Conservation (phyloP, 2,888 invertebrate species). For the Dryobotodes eremita region DNA sequence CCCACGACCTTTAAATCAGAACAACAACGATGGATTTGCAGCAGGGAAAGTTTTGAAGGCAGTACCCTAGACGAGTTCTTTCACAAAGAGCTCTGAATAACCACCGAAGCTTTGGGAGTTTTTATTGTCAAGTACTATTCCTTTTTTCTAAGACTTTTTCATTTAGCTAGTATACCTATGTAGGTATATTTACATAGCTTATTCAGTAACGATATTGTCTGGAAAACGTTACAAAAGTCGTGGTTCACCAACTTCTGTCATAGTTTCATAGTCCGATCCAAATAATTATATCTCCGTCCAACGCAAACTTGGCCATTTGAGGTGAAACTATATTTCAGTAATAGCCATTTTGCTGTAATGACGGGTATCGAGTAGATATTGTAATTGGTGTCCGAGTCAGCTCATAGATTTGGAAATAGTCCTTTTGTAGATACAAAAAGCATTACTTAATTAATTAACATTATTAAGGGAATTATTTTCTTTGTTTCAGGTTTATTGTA, state of each 20-base stretch:
- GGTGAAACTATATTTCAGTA: constrained; percentile 32
- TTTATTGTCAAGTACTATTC: neutral
- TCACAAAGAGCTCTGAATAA: neutral
- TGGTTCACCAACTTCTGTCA: neutral
- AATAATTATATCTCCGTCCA: constrained; percentile 16
- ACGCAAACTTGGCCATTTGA: constrained; percentile 14
- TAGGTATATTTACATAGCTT: neutral
- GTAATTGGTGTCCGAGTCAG: constrained; percentile 6
- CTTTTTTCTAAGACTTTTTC: neutral
- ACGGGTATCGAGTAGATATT: neutral
- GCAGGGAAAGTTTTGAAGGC: neutral
- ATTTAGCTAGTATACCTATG: no score
- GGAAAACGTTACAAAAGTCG: neutral
- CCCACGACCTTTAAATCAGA: neutral
- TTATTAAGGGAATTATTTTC: neutral
- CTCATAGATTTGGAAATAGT: neutral
- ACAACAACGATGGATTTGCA: neutral
- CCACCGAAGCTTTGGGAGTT: neutral
- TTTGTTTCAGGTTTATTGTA: neutral
- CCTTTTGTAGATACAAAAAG: neutral
- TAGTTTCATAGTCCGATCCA: neutral
- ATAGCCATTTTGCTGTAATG: constrained; percentile 14
- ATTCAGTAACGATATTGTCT: neutral
- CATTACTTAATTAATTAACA: neutral
- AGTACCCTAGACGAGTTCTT: neutral